phyloP scores from a whole-genome alignment of 2,888 invertebrate species.

The Andrena trimmerana region DNA sequence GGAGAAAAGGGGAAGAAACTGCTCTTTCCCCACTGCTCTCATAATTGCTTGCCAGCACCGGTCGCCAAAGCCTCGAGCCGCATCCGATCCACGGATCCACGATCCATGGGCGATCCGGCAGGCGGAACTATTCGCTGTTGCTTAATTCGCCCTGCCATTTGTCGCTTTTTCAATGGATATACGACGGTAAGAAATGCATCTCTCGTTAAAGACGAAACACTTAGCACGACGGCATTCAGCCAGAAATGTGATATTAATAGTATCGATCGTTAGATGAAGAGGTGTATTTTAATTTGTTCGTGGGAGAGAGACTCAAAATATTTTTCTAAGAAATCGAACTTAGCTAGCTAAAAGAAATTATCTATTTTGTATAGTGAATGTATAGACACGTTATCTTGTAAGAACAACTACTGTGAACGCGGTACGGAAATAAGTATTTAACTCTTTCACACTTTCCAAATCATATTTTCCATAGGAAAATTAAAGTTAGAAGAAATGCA shows the following conservation, averaged over 20 bases:
- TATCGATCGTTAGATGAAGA: neutral
- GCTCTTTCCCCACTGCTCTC: conserved; percentile 73
- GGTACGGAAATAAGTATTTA: neutral
- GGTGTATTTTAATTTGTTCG: neutral
- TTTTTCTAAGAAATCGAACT: neutral
- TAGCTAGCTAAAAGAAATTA: neutral
- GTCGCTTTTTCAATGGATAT: conserved; percentile 23
- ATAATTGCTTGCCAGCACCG: conserved; percentile 83
- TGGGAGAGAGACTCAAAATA: neutral
- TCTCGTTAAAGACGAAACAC: neutral
- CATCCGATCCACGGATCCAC: conserved; percentile 50
- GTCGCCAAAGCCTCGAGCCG: conserved; percentile 70
- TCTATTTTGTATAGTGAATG: neutral
- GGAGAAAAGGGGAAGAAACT: conserved; percentile 69
- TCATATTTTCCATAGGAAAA: too few relatives aligned
- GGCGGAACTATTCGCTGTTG: conserved; percentile 82
- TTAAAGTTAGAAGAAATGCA: too few relatives aligned
- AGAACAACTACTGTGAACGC: too few relatives aligned
- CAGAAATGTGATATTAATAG: neutral
- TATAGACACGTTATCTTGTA: neutral
- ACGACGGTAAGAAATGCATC: neutral
- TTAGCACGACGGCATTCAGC: neutral
- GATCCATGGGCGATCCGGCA: conserved; percentile 66
- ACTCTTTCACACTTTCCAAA: neutral
- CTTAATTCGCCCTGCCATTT: conserved; percentile 62